phyloP scores from a whole-genome alignment of 2,113 vertebrate species.

The Poeciliopsis prolifica region DNA sequence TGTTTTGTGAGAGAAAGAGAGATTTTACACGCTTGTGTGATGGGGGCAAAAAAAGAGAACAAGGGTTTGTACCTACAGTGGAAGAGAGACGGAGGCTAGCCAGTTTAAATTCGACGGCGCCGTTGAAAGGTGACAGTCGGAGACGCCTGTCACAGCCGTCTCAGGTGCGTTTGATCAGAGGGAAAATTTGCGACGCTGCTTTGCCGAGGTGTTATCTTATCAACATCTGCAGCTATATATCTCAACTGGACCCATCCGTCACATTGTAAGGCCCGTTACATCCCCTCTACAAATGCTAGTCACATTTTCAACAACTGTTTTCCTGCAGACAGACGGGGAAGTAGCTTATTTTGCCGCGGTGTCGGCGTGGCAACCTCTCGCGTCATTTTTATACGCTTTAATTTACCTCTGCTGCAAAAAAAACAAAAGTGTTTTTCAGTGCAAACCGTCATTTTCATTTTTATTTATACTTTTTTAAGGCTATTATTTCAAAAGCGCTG shows the following conservation, averaged over 20 bases:
- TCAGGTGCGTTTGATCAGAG: constrained; percentile 65
- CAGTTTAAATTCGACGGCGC: constrained; percentile 73
- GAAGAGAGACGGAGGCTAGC: constrained; percentile 45
- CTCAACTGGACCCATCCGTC: constrained; percentile 59
- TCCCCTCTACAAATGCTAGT: constrained; percentile 67
- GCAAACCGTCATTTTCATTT: constrained; percentile 10
- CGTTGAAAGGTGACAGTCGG: constrained; percentile 68
- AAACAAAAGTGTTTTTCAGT: constrained; percentile 20
- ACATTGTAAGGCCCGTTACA: constrained; percentile 72
- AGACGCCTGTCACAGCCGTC: constrained; percentile 68
- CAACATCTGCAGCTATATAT: constrained; percentile 71
- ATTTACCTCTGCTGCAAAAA: constrained; percentile 13
- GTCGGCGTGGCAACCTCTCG: constrained; percentile 35
- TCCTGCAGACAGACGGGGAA: constrained; percentile 43
- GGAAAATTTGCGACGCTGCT: constrained; percentile 48
- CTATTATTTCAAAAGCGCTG: constrained; percentile 69
- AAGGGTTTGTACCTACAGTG: constrained; percentile 41
- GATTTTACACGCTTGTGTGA: constrained; percentile 43
- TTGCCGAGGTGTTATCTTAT: constrained; percentile 66
- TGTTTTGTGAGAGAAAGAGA: constrained; percentile 7
- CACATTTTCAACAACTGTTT: constrained; percentile 70
- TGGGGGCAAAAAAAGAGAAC: constrained; percentile 9
- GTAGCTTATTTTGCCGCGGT: constrained; percentile 40
- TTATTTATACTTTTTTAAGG: constrained; percentile 10
- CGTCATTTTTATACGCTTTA: constrained; percentile 24